phyloP scores from a whole-genome alignment of 2,113 vertebrate genomes.

The Sprattus sprattus region DNA sequence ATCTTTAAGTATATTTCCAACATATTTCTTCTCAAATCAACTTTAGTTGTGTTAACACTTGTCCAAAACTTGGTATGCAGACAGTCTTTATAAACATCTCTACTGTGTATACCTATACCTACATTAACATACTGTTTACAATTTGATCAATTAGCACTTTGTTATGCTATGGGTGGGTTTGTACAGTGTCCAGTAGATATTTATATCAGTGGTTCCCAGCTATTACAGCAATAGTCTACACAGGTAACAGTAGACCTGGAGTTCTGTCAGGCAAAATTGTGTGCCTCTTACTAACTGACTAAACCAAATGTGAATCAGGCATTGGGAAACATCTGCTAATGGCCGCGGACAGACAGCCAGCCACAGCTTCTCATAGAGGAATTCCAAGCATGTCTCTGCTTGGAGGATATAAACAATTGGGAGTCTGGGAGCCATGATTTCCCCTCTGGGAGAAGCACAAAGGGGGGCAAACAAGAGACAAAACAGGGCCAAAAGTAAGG shows the following conservation, averaged over 20 bases:
- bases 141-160: too few relatives aligned
- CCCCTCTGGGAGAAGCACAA: neutral
- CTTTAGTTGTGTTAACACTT: too few relatives aligned
- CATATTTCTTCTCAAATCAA: too few relatives aligned
- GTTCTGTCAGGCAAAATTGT: neutral
- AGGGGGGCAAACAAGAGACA: neutral
- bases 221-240: neutral
- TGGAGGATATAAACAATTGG: slow-evolving; percentile 3
- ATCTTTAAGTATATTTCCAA: too few relatives aligned
- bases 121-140: too few relatives aligned
- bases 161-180: too few relatives aligned
- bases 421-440: neutral
- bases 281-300: too few relatives aligned
- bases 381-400: slow-evolving; percentile 9
- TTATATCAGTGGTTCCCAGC: neutral
- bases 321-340: neutral
- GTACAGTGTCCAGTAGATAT: too few relatives aligned
- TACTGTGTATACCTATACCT: too few relatives aligned
- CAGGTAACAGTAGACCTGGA: neutral
- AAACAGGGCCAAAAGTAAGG: neutral
- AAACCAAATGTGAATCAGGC: neutral
- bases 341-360: neutral
- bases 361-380: neutral
- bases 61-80: too few relatives aligned
- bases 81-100: too few relatives aligned